Base-by-base conservation (phyloP, 1,140 invertebrate species). In the Philotrypesis tridentata region DNA sequence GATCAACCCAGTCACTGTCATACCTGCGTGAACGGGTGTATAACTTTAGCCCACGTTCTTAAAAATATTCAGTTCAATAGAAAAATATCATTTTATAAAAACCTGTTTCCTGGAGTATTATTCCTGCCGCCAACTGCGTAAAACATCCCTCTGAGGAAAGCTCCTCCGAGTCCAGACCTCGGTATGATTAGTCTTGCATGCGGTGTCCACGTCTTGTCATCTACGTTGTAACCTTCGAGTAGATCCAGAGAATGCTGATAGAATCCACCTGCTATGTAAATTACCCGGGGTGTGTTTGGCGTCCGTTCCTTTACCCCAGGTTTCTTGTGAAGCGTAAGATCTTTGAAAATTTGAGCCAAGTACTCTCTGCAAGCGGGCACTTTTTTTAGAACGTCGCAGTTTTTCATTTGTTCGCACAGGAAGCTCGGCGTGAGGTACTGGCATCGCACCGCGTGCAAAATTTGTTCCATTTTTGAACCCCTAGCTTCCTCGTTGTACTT, bases 361-460 rank as follows among this genome's bases (percentile, higher is more conserved):
- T 98, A 98, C 89, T 98, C 96, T 65, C 95, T 93, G 88, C 97
- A 98, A 6, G 97, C 96, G 0, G 97, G 97, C 23, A 96, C 94
- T 88, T 97, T 97, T 85, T 95, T 95, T n/a, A 98, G 90, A 2
- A 98, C 94, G 65, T 96, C 95, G 90, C 97, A 98, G 86, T 96
- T 96, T 85, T 95, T 96, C 94, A 98, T 96, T 92, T 98, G 97
- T 80, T 97, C 96, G 84, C 96, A 95, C 11, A 95, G 86, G 90
- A 98, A 98, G 84, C 94, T 95, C 1, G 97, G 97, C n/a, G 97
- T 96, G 17, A 98, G 93, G 91, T 96, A 98, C 87, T 98, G 97
- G 88, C 97, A 97, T 2, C 97, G 94, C 2, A 98, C 97, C 0
- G 96, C 96, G 86, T 95, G 95, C 37, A 98, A 90, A 85, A 98